Base-by-base conservation (phyloP, 2,797 vertebrate genomes). In the Aplochiton taeniatus region DNA sequence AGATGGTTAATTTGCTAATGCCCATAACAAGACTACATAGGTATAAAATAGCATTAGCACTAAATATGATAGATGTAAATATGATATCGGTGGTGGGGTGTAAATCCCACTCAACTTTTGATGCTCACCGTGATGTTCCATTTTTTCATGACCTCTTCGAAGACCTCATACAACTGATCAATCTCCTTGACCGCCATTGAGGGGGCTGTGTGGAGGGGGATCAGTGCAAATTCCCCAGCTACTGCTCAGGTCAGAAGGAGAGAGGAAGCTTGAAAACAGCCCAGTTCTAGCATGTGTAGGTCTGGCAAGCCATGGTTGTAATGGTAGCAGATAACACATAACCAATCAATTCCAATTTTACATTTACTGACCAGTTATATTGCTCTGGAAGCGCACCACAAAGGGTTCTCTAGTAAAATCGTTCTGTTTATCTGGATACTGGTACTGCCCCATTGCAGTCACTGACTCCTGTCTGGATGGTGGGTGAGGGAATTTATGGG, bases 91-190 rank as follows among this genome's bases (percentile, higher is more conserved):
- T 31, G 31, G 31, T 31, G 31, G 31, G 31, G 31, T 31, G 31
- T 31, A 31, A 31, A 31, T 31, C 31, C 31, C 31, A 31, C 31
- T 31, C 31, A 31, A 31, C 31, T 31, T 31, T 41, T n/a, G n/a
- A 16, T 31, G 9, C 72, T 73, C 63, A 89, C 89, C 78, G 0
- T n/a, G 71, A 82, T 85, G 0, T 81, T 74, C 85, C 85, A 89
- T 20, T 64, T 80, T 8, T 44, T 14, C 53, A 56, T 46, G 59
- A 89, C 78, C n/a, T 84, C 72, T 47, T 47, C 0, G 9, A 83
- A 87, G 58, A 89, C 87, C 12, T 90, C 83, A 1, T 84, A 79
- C 9, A 90, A 85, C 0, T 4, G 52, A 73, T 90, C 50, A 0
- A 90, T 76, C 78, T 90, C 89, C 70, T 81, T 12, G 0, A 86